Conservation (phyloP, 2,113 vertebrate species). For the Channa maculata region DNA sequence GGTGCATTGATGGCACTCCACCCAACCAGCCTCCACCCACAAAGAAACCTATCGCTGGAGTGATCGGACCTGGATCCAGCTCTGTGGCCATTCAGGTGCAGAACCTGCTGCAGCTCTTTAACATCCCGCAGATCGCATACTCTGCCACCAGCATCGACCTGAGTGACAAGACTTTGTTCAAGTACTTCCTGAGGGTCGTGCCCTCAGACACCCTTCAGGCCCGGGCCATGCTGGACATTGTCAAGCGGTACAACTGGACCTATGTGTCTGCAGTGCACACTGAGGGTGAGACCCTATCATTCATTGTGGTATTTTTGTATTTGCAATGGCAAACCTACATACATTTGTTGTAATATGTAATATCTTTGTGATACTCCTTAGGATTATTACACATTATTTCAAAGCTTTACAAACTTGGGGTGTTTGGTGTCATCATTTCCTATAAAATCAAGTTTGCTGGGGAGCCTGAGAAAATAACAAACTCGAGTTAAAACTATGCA, state of each 20-base stretch:
- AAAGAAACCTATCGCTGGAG: conserved; percentile 97
- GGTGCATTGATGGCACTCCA: conserved; percentile 91
- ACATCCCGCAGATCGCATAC: conserved; percentile 99
- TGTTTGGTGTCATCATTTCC: too few species aligned
- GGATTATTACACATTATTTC: too few species aligned
- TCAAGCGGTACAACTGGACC: conserved; percentile 98
- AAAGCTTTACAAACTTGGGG: too few species aligned
- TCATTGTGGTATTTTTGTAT: not conserved
- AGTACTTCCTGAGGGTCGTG: conserved; percentile 97
- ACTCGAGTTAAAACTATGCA: too few species aligned
- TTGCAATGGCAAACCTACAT: not conserved
- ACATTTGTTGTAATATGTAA: too few species aligned
- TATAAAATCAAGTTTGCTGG: too few species aligned
- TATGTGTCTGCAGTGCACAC: conserved; percentile 98
- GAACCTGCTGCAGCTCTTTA: conserved; percentile 97
- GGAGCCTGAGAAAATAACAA: too few species aligned
- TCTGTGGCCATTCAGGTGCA: conserved; percentile 99
- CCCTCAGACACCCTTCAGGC: conserved; percentile 97
- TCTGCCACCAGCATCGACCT: conserved; percentile 98
- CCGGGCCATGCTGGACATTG: conserved; percentile 96
- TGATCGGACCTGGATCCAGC: conserved; percentile 98
- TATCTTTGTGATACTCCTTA: too few species aligned
- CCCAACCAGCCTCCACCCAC: conserved; percentile 84
- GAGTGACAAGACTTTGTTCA: conserved; percentile 97
- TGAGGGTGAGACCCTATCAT: conserved; percentile 88